Conservation (phyloP, 1,140 invertebrate genomes). For the Dufourea novaeangliae region DNA sequence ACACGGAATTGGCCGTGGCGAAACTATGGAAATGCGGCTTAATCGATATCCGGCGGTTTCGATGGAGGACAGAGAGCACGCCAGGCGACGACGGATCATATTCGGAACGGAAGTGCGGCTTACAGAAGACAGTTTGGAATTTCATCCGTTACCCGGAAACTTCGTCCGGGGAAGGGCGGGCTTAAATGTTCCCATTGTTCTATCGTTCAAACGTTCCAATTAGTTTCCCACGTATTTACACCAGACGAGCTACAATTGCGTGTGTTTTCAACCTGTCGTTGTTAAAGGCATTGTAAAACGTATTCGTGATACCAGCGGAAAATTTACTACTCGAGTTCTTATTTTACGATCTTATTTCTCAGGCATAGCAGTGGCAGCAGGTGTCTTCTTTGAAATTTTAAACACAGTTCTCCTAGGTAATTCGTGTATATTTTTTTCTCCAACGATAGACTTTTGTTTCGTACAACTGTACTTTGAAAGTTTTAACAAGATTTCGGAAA, state of each 20-base stretch:
- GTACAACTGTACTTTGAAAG: too few species aligned
- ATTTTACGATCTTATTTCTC: too few species aligned
- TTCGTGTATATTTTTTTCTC: too few species aligned
- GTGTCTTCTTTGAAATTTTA: too few species aligned
- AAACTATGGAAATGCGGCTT: slow-evolving; percentile 46
- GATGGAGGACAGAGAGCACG: slow-evolving; percentile 13
- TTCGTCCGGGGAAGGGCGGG: slow-evolving; percentile 12
- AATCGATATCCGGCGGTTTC: slow-evolving; percentile 44
- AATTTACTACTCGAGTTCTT: too few species aligned
- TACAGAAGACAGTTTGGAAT: slow-evolving; percentile 51
- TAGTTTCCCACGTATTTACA: slow-evolving; percentile 47
- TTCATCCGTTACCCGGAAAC: slow-evolving; percentile 41
- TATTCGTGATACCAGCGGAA: background rate
- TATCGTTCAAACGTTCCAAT: slow-evolving; percentile 39
- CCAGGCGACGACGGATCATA: slow-evolving; percentile 42
- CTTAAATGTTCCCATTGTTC: slow-evolving; percentile 49
- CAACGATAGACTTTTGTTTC: too few species aligned
- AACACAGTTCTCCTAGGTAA: too few species aligned
- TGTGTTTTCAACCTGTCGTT: background rate
- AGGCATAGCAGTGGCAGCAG: too few species aligned
- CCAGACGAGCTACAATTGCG: background rate
- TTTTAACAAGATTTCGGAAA: too few species aligned
- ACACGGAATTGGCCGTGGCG: slow-evolving; percentile 19
- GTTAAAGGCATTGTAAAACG: background rate
- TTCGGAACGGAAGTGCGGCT: slow-evolving; percentile 52